Percentiles rank a stretch among this genome's conserved stretches.
Evolutionary conservation across 2,888 invertebrate species (phyloP).

Genomic region (Adelphocoris suturalis): DNA sequence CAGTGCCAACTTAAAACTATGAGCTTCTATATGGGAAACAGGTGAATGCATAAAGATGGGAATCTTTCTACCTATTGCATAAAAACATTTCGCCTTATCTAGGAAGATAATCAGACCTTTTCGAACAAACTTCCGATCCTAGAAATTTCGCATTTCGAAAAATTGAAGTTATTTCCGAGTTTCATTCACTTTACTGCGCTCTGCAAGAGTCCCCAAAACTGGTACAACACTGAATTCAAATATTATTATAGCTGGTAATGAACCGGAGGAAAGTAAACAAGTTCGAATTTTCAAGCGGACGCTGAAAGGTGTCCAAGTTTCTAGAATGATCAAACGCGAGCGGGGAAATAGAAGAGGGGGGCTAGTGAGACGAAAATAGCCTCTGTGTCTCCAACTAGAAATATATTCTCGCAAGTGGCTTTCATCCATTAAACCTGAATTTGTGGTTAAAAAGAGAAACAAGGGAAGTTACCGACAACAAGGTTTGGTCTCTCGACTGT

Average conservation of each 20-base stretch:
- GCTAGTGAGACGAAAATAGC: background rate
- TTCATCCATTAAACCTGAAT: slow-evolving; percentile 3
- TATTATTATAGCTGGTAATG: background rate
- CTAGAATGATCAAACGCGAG: background rate
- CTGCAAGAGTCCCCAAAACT: too few species aligned
- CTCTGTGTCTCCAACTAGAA: slow-evolving; percentile 1
- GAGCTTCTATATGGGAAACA: too few species aligned
- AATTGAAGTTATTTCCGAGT: too few species aligned
- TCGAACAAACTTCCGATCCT: too few species aligned
- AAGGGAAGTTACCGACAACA: background rate
- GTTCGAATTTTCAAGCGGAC: slow-evolving; percentile 22
- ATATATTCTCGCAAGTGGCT: slow-evolving; percentile 10
- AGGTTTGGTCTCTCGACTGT: background rate
- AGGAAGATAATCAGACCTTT: too few species aligned
- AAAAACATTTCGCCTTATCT: too few species aligned
- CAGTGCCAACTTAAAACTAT: too few species aligned
- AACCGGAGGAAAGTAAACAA: slow-evolving; percentile 25
- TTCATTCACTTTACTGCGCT: too few species aligned
- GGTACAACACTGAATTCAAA: background rate
- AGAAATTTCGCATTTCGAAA: too few species aligned
- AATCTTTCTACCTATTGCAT: too few species aligned
- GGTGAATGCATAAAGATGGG: too few species aligned
- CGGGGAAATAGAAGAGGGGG: background rate
- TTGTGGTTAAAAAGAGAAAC: background rate
- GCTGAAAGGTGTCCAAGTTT: slow-evolving; percentile 26